Evolutionary conservation across 2,888 invertebrate genomes (phyloP).

Genomic region (Andrena fulva): DNA sequence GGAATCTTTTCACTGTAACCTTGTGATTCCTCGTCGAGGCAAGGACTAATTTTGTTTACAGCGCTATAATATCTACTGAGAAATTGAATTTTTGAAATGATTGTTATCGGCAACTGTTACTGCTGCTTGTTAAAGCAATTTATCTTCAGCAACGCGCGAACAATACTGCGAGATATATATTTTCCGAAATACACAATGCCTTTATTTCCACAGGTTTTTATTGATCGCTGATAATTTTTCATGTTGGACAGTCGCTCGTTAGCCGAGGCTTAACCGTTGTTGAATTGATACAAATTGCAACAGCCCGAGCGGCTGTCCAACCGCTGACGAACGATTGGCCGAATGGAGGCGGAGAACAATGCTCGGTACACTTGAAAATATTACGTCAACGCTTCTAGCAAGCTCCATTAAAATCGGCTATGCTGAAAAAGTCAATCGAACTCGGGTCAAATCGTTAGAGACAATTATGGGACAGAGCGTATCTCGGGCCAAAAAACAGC

Average conservation of each 20-base stretch:
- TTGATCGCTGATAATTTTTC: constrained; percentile 58
- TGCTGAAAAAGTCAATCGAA: neutral
- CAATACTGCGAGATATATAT: constrained; percentile 45
- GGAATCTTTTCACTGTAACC: too few species aligned
- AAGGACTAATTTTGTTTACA: too few species aligned
- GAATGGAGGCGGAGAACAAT: constrained; percentile 26
- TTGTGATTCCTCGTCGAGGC: too few species aligned
- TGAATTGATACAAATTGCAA: constrained; percentile 62
- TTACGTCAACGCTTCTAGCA: constrained; percentile 11
- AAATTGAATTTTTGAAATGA: constrained; percentile 5
- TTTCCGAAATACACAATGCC: constrained; percentile 46
- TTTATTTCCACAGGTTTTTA: constrained; percentile 49
- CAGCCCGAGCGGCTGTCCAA: constrained; percentile 50
- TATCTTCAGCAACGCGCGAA: constrained; percentile 28
- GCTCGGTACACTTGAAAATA: constrained; percentile 47
- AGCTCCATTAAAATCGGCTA: constrained; percentile 14
- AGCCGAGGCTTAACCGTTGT: constrained; percentile 57
- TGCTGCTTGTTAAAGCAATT: constrained; percentile 24
- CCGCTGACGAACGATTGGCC: constrained; percentile 49
- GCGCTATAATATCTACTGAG: neutral
- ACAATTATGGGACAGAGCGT: constrained; percentile 5
- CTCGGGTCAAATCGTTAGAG: constrained; percentile 6
- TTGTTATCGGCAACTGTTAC: constrained; percentile 32
- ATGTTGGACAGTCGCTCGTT: constrained; percentile 57
- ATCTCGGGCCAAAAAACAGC: too few species aligned